phyloP scores from a whole-genome alignment of 2,888 invertebrate genomes.

The Xylota sylvarum region DNA sequence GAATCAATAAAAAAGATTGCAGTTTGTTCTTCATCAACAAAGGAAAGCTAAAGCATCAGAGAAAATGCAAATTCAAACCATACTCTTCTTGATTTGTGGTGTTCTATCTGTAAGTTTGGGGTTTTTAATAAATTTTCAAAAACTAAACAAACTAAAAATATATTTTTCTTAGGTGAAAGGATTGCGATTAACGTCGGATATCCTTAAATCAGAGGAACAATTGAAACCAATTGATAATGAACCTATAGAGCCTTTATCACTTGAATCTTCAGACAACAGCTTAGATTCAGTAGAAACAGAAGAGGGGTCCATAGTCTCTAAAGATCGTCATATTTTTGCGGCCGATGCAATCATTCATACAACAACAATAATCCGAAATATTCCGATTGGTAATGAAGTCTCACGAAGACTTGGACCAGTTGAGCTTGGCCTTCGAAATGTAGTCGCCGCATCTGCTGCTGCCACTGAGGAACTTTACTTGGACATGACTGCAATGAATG shows the following conservation, averaged over 20 bases:
- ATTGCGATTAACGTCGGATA: slow-evolving; percentile 45
- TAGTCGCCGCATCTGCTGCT: slow-evolving; percentile 52
- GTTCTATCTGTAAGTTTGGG: slow-evolving; percentile 56
- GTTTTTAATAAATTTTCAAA: not conserved
- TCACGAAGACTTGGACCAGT: slow-evolving; percentile 55
- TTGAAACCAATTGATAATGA: not conserved
- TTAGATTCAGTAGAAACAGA: slow-evolving; percentile 5
- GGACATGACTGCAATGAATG: slow-evolving; percentile 43
- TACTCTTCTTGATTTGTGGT: slow-evolving; percentile 43
- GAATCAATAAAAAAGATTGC: slow-evolving; percentile 13
- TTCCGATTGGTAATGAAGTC: not conserved
- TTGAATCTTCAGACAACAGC: not conserved
- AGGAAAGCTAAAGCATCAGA: not conserved
- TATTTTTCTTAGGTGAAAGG: slow-evolving; percentile 50
- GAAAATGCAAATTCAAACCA: slow-evolving; percentile 44
- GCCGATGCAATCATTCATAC: not conserved
- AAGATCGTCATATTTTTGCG: not conserved
- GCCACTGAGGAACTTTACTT: slow-evolving; percentile 52
- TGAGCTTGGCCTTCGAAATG: slow-evolving; percentile 52
- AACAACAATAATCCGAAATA: not conserved
- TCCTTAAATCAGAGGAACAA: not conserved
- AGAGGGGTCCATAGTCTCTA: not conserved
- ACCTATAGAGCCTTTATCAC: not conserved
- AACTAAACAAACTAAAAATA: not conserved
- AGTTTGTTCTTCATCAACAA: slow-evolving; percentile 19